Evolutionary conservation across 2,113 vertebrate species (phyloP).

Genomic region (Pituophis catenifer): DNA sequence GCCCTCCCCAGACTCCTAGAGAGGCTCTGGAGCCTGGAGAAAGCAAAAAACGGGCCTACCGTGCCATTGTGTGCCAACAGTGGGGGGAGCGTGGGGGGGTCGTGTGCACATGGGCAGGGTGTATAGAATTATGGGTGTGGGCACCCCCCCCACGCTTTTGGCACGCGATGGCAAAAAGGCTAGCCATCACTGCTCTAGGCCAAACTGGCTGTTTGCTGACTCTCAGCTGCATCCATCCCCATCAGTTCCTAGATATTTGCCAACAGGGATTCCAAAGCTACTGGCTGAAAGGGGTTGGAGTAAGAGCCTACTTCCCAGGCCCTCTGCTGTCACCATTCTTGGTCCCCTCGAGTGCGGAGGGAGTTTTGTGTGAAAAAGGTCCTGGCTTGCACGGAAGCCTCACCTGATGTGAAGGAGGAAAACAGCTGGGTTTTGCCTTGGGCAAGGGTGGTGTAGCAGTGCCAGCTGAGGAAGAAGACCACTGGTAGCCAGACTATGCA

Average conservation of each 20-base stretch:
- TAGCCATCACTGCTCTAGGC: not conserved
- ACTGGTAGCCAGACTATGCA: slow-evolving; percentile 87
- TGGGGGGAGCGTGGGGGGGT: too few species aligned
- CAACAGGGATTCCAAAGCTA: not conserved
- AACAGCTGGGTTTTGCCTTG: slow-evolving; percentile 79
- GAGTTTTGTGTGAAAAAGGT: not conserved
- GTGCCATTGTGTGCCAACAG: too few species aligned
- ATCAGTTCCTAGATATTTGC: not conserved
- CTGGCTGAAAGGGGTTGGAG: not conserved
- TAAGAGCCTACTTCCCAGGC: not conserved
- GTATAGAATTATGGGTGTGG: too few species aligned
- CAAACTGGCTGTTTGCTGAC: not conserved
- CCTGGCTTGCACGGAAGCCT: not conserved
- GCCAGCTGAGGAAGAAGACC: slow-evolving; percentile 85
- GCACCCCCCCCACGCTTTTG: too few species aligned
- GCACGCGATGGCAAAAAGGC: too few species aligned
- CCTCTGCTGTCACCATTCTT: not conserved
- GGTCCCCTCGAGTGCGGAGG: not conserved
- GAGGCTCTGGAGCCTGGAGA: too few species aligned
- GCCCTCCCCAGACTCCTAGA: too few species aligned
- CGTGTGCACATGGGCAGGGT: too few species aligned
- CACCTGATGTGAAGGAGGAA: slow-evolving; percentile 76
- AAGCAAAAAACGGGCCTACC: too few species aligned
- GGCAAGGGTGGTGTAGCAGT: slow-evolving; percentile 79
- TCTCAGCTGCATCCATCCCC: not conserved